Evolutionary conservation across 1,140 invertebrate species (phyloP).

Genomic region (Dendrolimus kikuchii): DNA sequence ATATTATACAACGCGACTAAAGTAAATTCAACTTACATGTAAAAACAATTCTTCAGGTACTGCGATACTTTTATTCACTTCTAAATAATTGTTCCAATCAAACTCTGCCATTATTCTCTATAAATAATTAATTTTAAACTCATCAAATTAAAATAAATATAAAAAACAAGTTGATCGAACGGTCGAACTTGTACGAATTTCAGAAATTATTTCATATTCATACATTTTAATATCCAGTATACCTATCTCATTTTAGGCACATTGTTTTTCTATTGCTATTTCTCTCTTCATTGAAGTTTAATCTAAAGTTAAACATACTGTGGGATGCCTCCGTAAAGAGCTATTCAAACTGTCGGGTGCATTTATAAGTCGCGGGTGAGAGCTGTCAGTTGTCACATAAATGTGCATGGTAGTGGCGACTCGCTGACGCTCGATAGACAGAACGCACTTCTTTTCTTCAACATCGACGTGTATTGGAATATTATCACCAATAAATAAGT

Average conservation of each 20-base stretch:
- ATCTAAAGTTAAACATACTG: too few relatives aligned
- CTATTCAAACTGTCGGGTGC: too few relatives aligned
- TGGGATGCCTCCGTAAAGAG: too few relatives aligned
- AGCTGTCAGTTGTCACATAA: too few relatives aligned
- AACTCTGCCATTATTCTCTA: constrained; percentile 30
- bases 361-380: too few relatives aligned
- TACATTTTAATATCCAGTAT: constrained; percentile 13
- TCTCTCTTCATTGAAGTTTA: constrained; percentile 7
- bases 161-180: constrained; percentile 26
- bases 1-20: constrained; percentile 9
- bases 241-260: constrained; percentile 15
- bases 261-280: constrained; percentile 8
- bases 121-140: constrained; percentile 15
- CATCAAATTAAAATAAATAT: constrained; percentile 19
- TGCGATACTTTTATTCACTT: constrained; percentile 49
- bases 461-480: too few relatives aligned
- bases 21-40: constrained; percentile 50
- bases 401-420: too few relatives aligned
- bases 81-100: constrained; percentile 61
- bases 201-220: constrained; percentile 29
- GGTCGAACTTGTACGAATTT: constrained; percentile 31
- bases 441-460: too few relatives aligned
- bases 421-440: too few relatives aligned
- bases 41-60: constrained; percentile 66
- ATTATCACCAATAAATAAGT: too few relatives aligned